Conservation (phyloP, 2,113 vertebrate species). For the Heptranchias perlo region DNA sequence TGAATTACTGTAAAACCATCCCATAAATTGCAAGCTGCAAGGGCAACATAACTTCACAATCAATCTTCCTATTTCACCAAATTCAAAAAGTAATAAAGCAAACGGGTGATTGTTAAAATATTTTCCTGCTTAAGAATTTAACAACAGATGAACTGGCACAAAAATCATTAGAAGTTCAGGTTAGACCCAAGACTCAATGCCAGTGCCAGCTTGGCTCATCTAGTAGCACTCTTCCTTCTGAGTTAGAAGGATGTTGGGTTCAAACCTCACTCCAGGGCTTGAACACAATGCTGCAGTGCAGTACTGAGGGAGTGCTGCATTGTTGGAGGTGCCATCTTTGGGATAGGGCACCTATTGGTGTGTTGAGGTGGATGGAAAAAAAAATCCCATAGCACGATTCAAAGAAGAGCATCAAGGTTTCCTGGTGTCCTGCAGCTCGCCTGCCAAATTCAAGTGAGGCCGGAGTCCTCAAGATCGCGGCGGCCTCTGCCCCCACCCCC, state of each 20-base stretch:
- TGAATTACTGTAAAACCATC: background rate
- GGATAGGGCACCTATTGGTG: background rate
- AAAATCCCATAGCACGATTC: background rate
- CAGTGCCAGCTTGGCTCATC: background rate
- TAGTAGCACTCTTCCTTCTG: background rate
- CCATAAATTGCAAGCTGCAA: background rate
- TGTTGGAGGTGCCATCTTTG: background rate
- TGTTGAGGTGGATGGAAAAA: background rate
- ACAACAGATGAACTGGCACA: too few species aligned
- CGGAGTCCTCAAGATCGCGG: background rate
- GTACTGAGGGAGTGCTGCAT: background rate
- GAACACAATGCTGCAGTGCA: background rate
- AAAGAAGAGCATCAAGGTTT: background rate
- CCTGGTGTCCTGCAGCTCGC: background rate
- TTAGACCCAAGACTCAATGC: too few species aligned
- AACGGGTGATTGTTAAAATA: background rate
- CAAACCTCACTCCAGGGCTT: background rate
- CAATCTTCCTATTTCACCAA: slow-evolving; percentile 12
- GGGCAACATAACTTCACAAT: background rate
- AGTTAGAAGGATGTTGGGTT: background rate
- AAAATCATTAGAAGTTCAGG: background rate
- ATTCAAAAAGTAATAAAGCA: background rate
- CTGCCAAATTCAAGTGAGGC: background rate
- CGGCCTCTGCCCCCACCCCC: too few species aligned
- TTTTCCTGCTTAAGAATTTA: background rate